These are phyloP conservation scores for Vidua chalybeata DNA, from an alignment of 2,113 vertebrate species.

Conservation along the genomic window DNA sequence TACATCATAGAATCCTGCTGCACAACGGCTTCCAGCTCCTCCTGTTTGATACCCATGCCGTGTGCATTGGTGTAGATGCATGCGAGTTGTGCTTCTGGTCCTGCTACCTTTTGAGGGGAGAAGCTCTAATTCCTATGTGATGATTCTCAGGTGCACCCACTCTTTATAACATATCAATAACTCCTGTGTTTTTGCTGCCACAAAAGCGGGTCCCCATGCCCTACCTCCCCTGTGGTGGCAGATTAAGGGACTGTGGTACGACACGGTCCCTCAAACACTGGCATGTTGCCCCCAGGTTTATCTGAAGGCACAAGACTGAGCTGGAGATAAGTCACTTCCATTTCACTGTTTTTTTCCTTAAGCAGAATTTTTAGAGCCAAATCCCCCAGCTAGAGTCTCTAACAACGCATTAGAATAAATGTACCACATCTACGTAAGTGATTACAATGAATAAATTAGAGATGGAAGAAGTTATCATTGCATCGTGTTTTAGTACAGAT, in stretches of 20 bases:
- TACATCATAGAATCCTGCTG: neutral
- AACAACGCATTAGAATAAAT: neutral
- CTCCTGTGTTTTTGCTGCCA: neutral
- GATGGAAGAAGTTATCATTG: neutral
- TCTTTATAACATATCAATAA: neutral
- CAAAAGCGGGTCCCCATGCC: accelerated
- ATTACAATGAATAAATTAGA: neutral
- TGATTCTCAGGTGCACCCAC: neutral
- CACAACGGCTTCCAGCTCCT: accelerated
- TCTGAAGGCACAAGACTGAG: slow-evolving; percentile 14
- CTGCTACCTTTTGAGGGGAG: neutral
- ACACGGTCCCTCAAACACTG: neutral
- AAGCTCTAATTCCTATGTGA: neutral
- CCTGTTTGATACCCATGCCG: neutral
- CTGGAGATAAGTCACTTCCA: neutral
- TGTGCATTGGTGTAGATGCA: neutral
- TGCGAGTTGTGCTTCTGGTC: too few species aligned
- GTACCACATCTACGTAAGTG: neutral
- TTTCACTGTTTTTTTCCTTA: neutral
- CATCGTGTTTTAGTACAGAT: neutral
- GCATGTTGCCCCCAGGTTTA: neutral
- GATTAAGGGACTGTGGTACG: neutral
- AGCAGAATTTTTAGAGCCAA: neutral
- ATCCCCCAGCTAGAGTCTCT: neutral
- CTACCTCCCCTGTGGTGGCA: accelerated